Percentiles rank a stretch among this genome's conserved stretches.
Conservation (phyloP, 2,888 invertebrate species). For the Caenorhabditis virilis region DNA sequence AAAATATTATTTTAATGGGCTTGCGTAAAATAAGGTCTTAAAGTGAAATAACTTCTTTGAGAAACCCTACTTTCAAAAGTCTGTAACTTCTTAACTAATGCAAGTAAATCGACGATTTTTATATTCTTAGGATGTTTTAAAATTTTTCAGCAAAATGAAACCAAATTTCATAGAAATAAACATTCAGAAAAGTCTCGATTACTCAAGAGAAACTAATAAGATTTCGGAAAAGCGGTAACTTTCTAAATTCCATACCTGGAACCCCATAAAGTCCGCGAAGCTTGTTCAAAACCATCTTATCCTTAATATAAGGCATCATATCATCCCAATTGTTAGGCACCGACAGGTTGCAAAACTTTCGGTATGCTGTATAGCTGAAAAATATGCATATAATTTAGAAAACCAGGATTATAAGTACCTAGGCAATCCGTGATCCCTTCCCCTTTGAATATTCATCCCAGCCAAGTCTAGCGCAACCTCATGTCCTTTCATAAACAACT, state of each 20-base stretch:
- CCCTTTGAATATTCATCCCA: slow-evolving; percentile 91
- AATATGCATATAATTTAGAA: neutral
- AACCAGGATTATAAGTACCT: slow-evolving; percentile 36
- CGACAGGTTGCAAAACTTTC: slow-evolving; percentile 84
- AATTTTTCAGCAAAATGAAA: too few relatives aligned
- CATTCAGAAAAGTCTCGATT: too few relatives aligned
- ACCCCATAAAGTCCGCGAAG: slow-evolving; percentile 86
- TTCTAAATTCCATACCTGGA: slow-evolving; percentile 73
- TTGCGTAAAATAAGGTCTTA: too few relatives aligned
- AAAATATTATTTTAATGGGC: too few relatives aligned
- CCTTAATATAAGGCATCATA: slow-evolving; percentile 78
- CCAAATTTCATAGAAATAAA: too few relatives aligned
- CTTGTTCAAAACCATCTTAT: slow-evolving; percentile 78
- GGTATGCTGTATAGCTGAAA: slow-evolving; percentile 81
- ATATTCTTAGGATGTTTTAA: too few relatives aligned
- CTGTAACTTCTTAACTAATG: too few relatives aligned
- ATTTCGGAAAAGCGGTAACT: too few relatives aligned
- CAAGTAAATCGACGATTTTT: too few relatives aligned
- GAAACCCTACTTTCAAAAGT: too few relatives aligned
- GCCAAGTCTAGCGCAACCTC: slow-evolving; percentile 84
- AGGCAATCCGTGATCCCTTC: slow-evolving; percentile 88
- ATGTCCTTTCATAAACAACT: slow-evolving; percentile 75
- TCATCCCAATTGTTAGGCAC: slow-evolving; percentile 83
- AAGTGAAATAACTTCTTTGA: too few relatives aligned
- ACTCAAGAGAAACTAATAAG: too few relatives aligned